Conservation (phyloP, 2,797 vertebrate species). For the Clarias fuscus region DNA sequence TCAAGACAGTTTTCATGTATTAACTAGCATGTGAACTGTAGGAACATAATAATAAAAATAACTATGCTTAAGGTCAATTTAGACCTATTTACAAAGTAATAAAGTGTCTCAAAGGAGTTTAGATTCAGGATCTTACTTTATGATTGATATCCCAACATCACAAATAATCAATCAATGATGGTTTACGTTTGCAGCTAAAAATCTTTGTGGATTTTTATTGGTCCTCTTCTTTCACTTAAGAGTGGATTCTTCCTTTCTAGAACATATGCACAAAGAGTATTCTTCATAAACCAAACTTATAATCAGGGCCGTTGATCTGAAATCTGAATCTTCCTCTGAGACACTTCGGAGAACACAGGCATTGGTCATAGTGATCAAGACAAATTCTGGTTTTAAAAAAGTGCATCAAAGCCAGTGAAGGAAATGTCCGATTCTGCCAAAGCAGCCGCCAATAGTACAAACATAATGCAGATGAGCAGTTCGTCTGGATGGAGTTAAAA, state of each 20-base stretch:
- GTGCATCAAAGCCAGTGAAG: conserved; percentile 68
- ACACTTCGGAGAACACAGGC: conserved; percentile 23
- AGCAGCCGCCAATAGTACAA: conserved; percentile 6
- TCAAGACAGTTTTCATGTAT: not conserved
- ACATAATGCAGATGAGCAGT: conserved; percentile 31
- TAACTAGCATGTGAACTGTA: not conserved
- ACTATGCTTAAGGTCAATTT: not conserved
- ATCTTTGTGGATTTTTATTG: not conserved
- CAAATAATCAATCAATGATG: not conserved
- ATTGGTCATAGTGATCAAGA: not conserved
- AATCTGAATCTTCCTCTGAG: not conserved
- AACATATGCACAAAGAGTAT: not conserved
- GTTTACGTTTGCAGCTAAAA: not conserved
- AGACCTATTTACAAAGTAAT: conserved; percentile 1
- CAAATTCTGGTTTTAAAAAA: conserved; percentile 57
- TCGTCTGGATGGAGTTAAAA: conserved; percentile 14
- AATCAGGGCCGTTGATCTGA: not conserved
- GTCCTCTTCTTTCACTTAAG: conserved; percentile 3
- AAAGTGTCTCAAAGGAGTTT: conserved; percentile 5
- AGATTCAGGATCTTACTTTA: conserved; percentile 23
- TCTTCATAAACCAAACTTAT: not conserved
- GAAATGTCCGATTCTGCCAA: conserved; percentile 61
- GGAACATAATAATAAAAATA: not conserved
- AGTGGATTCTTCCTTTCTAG: not conserved
- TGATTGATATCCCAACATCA: not conserved